These are phyloP conservation scores for Aeoliscus strigatus DNA, from an alignment of 2,797 vertebrate genomes.

Conservation along the genomic window DNA sequence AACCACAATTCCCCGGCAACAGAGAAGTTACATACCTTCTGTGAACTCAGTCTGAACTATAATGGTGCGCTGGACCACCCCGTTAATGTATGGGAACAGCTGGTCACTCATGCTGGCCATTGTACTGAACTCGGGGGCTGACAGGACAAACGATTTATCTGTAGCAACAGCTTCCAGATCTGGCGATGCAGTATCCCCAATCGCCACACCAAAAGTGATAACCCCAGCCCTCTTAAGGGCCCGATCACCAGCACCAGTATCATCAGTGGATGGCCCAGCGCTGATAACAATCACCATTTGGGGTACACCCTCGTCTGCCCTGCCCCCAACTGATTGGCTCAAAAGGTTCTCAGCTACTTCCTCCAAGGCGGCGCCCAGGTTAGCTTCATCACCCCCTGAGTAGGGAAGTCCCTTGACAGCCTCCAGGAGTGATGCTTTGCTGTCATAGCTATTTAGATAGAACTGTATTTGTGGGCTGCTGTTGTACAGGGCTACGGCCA, in stretches of 20 bases:
- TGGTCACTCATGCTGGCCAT: conserved; percentile 76
- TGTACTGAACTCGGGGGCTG: conserved; percentile 79
- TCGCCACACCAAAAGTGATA: conserved; percentile 79
- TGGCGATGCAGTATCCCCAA: conserved; percentile 75
- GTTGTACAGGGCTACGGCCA: conserved; percentile 89
- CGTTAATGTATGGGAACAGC: conserved; percentile 82
- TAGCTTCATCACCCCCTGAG: conserved; percentile 81
- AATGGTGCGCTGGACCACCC: conserved; percentile 85
- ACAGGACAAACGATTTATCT: conserved; percentile 83
- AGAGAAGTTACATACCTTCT: conserved; percentile 89
- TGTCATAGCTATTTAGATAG: conserved; percentile 84
- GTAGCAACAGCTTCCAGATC: conserved; percentile 88
- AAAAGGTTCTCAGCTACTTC: conserved; percentile 85
- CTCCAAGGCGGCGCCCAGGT: conserved; percentile 87
- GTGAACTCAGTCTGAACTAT: conserved; percentile 84
- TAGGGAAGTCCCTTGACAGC: conserved; percentile 83
- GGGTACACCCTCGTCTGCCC: conserved; percentile 86
- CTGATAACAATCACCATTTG: conserved; percentile 90
- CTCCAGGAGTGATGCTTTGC: conserved; percentile 80
- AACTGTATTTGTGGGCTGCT: conserved; percentile 81
- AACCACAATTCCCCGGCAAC: conserved; percentile 30
- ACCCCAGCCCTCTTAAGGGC: conserved; percentile 85
- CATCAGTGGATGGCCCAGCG: conserved; percentile 87
- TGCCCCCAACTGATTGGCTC: conserved; percentile 82
- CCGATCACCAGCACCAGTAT: conserved; percentile 80